These are phyloP conservation scores for Drosophila aff. DNA, from an alignment of 1,140 invertebrate species.

Conservation along the genomic window DNA sequence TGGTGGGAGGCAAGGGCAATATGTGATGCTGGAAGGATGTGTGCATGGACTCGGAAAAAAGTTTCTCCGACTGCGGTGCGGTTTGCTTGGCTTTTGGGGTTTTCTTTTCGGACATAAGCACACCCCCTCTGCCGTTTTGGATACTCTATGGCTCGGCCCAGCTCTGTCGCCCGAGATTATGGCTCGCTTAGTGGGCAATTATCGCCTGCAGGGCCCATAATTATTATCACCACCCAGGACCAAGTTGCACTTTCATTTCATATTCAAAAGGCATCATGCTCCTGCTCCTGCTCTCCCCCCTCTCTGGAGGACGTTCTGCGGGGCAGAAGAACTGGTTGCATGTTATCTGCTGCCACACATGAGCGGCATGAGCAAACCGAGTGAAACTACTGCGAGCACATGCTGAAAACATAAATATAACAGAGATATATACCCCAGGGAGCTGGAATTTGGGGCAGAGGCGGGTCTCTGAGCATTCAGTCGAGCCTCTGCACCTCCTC, in stretches of 20 bases:
- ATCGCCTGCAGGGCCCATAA: constrained; percentile 78
- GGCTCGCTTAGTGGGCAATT: constrained; percentile 77
- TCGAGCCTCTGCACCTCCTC: constrained; percentile 18
- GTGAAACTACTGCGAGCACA: constrained; percentile 46
- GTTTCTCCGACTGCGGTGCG: constrained; percentile 58
- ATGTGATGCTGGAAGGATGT: constrained; percentile 26
- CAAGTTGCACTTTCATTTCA: constrained; percentile 77
- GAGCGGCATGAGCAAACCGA: constrained; percentile 54
- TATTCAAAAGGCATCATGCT: constrained; percentile 67
- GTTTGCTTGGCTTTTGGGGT: constrained; percentile 54
- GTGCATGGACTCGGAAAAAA: constrained; percentile 47
- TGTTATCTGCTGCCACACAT: constrained; percentile 65
- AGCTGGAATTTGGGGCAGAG: constrained; percentile 2
- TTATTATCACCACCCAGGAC: constrained; percentile 68
- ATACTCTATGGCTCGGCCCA: not conserved
- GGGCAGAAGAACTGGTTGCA: constrained; percentile 39
- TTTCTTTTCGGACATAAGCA: constrained; percentile 42
- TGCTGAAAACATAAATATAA: constrained; percentile 69
- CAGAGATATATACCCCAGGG: constrained; percentile 53
- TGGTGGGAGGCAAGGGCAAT: not conserved
- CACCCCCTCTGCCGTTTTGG: not conserved
- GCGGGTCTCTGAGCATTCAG: constrained; percentile 2
- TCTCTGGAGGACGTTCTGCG: constrained; percentile 9
- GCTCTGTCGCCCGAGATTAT: constrained; percentile 54
- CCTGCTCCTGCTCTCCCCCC: not conserved